Base-by-base conservation (phyloP, 2,113 vertebrate species). In the Ivindomyrus marchei region DNA sequence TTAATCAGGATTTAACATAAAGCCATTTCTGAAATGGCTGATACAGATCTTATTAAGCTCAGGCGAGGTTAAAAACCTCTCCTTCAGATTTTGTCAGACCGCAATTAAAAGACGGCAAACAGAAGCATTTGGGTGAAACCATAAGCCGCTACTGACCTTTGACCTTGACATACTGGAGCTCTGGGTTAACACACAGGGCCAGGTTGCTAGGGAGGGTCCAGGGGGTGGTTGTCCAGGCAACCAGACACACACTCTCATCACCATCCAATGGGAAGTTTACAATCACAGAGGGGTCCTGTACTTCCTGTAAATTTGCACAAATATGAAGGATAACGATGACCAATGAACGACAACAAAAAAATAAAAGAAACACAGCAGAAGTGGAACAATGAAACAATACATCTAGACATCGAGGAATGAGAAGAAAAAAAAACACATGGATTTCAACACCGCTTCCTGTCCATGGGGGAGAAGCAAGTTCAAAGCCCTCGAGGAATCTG, bases 151-250 rank as follows among this genome's bases (percentile, higher is more conserved):
- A 47, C 47, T 47, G 49, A 97, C 98, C 98, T 98, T 96, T 97
- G 92, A 99, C 93, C 91, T 97, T 98, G 19, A 99, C 96, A 74
- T 99, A 99, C 0, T 95, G 91, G 36, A 97, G 91, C 6, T 98
- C 97, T 0, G 98, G 96, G 92, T 98, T 99, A 87, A 99, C 98
- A 24, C 98, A 99, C 1, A 99, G 93, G 15, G 98, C 97, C 94
- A 99, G 92, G 90, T 99, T 99, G 93, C 98, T 99, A 3, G 98
- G 98, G 50, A 99, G 94, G 39, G 98, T 99, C 98, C 98, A 99
- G 0, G 98, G 98, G 8, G 98, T 99, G 42, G 98, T 99, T 58
- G 98, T 99, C 98, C 98, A 99, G 88, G 98, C 98, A 85, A 99
- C 96, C 88, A 99, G 94, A 90, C 96, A 95, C 88, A 97, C 90